Conservation (phyloP, 2,113 vertebrate species). For the Mionectes macconnelli region DNA sequence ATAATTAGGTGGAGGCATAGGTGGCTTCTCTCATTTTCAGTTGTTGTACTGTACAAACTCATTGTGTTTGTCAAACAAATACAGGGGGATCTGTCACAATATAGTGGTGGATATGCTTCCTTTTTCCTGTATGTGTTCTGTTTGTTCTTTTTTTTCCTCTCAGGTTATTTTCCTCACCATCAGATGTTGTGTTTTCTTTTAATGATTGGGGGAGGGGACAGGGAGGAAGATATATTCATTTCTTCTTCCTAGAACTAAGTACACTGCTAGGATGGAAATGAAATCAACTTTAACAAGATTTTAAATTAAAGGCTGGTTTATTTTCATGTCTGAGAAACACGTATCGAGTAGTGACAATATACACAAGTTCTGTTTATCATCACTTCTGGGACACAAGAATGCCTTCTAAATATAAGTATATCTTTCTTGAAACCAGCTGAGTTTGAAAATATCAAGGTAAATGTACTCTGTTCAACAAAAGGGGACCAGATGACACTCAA, state of each 20-base stretch:
- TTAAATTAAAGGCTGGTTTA: background rate
- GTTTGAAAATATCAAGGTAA: background rate
- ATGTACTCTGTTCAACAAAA: background rate
- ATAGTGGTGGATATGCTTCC: background rate
- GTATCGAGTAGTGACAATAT: background rate
- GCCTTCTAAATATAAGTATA: background rate
- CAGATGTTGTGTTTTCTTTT: background rate
- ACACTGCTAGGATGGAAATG: background rate
- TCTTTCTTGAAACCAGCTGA: background rate
- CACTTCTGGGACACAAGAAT: background rate
- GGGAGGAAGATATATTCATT: background rate
- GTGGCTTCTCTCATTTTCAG: background rate
- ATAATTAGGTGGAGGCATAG: slow-evolving; percentile 12
- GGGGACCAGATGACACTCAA: background rate
- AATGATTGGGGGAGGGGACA: background rate
- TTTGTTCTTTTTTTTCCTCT: background rate
- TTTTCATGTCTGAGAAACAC: background rate
- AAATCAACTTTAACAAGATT: background rate
- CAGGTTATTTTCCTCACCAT: background rate
- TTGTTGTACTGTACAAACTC: background rate
- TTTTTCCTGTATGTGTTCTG: background rate
- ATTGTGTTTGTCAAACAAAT: background rate
- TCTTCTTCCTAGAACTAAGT: background rate
- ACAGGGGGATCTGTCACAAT: background rate
- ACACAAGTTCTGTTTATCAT: background rate